Base-by-base conservation (phyloP, 1,140 invertebrate genomes). In the Aethina tumida region DNA sequence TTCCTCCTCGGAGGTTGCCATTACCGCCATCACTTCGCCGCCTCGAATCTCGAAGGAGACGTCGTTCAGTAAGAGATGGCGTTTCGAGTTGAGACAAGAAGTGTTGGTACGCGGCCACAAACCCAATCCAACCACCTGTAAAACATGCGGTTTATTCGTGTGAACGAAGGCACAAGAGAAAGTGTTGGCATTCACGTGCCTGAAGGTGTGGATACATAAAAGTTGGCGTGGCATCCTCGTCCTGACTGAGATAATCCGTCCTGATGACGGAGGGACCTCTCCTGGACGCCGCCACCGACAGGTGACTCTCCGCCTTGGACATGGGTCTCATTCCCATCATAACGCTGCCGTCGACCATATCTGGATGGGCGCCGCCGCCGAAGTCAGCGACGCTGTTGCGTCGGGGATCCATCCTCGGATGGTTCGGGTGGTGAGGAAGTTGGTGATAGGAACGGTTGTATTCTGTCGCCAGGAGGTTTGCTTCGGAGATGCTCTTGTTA, bases 21-120 rank as follows among this genome's bases (percentile, higher is more conserved):
- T 80, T 7, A 96, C 70, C 1, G 87, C 88, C 37, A 96, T 62
- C 8, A 95, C 74, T 66, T 96, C 92, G 4, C 88, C 89, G 0
- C 86, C 90, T 38, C 81, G 79, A 4, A 84, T 84, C 62, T 96
- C 85, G 42, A 91, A 72, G 1, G 79, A 79, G 5, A 90, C 68
- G 7, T 78, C 77, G 31, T 82, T 76, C 20, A 89, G 56, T 2
- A 81, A 52, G 4, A 62, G 46, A 26, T 62, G 58, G 5, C 47
- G 52, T 27, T 47, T 52, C 2, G 47, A 46, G 9, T 26, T 20
- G 19, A 51, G 47, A 25, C 50, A 52, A 1, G 41, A 45, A 1
- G 17, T 10, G 4, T 13, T 12, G n/a, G 60, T 53, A 7, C 57
- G 52, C 14, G 66, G 66, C 44, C 51, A 51, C 28, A 61, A 39